Evolutionary conservation across 2,888 invertebrate species (phyloP).

Genomic region (Nebria brevicollis): DNA sequence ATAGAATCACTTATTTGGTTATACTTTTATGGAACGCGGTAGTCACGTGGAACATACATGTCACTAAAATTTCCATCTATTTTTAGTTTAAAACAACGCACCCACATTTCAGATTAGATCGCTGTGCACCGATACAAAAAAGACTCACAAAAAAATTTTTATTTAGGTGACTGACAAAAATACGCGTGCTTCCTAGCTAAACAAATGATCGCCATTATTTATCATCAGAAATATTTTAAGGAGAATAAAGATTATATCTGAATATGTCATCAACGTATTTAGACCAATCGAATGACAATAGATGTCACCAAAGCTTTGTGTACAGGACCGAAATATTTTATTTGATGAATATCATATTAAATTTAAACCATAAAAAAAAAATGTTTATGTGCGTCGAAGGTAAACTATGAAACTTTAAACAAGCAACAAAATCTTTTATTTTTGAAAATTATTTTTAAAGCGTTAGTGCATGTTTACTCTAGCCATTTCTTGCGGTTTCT

Average conservation of each 20-base stretch:
- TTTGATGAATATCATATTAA: too few species aligned
- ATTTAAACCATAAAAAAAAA: too few species aligned
- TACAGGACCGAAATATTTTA: neutral
- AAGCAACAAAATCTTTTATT: too few species aligned
- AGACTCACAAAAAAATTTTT: neutral
- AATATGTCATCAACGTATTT: constrained; percentile 12
- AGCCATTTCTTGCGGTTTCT: too few species aligned
- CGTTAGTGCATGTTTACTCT: too few species aligned
- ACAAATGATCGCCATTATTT: neutral
- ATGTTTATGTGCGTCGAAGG: too few species aligned
- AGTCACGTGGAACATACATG: constrained; percentile 15
- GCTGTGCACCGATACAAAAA: constrained; percentile 10
- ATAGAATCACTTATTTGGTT: constrained; percentile 9
- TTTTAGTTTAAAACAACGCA: constrained; percentile 12
- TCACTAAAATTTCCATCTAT: constrained; percentile 15
- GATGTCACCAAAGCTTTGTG: neutral
- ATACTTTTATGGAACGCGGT: constrained; percentile 11
- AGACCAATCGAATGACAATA: constrained; percentile 7
- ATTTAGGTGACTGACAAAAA: constrained; percentile 2
- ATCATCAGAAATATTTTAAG: constrained; percentile 10
- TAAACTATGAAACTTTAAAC: too few species aligned
- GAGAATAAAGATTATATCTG: constrained; percentile 15
- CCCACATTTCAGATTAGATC: neutral
- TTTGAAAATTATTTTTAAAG: too few species aligned
- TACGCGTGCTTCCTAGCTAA: neutral